Evolutionary conservation across 1,140 invertebrate genomes (phyloP).

Genomic region (Drosophila kanapiae): DNA sequence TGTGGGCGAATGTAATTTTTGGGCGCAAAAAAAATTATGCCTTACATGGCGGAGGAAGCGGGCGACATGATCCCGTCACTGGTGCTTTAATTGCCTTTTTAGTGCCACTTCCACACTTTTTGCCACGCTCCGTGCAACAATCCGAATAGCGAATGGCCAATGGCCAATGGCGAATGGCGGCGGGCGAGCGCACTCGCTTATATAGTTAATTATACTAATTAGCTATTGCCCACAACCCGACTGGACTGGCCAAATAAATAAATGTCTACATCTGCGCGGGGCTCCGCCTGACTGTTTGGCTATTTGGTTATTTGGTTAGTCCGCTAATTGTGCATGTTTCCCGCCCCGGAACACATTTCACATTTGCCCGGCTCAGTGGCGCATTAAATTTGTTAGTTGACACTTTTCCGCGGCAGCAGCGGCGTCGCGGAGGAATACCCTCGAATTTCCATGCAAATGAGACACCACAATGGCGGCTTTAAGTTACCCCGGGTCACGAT

Average conservation of each 20-base stretch:
- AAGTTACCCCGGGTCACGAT: slow-evolving; percentile 47
- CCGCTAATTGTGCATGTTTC: slow-evolving; percentile 61
- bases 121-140: slow-evolving; percentile 80
- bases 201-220: slow-evolving; percentile 85
- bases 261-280: slow-evolving; percentile 58
- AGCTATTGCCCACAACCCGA: slow-evolving; percentile 61
- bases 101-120: slow-evolving; percentile 83
- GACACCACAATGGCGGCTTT: slow-evolving; percentile 40
- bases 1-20: slow-evolving; percentile 25
- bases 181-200: slow-evolving; percentile 54
- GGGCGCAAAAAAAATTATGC: slow-evolving; percentile 40
- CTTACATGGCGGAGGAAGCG: slow-evolving; percentile 59
- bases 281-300: slow-evolving; percentile 23
- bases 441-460: slow-evolving; percentile 57
- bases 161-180: not conserved
- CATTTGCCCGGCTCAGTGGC: slow-evolving; percentile 49
- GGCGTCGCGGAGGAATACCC: slow-evolving; percentile 2
- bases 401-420: slow-evolving; percentile 32
- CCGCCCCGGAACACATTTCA: slow-evolving; percentile 36
- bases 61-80: slow-evolving; percentile 42
- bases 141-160: slow-evolving; percentile 61
- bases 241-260: slow-evolving; percentile 59
- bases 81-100: slow-evolving; percentile 83
- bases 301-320: slow-evolving; percentile 29
- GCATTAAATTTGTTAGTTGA: slow-evolving; percentile 68